Evolutionary conservation across 2,113 vertebrate species (phyloP).

Genomic region (Zapornia atra): DNA sequence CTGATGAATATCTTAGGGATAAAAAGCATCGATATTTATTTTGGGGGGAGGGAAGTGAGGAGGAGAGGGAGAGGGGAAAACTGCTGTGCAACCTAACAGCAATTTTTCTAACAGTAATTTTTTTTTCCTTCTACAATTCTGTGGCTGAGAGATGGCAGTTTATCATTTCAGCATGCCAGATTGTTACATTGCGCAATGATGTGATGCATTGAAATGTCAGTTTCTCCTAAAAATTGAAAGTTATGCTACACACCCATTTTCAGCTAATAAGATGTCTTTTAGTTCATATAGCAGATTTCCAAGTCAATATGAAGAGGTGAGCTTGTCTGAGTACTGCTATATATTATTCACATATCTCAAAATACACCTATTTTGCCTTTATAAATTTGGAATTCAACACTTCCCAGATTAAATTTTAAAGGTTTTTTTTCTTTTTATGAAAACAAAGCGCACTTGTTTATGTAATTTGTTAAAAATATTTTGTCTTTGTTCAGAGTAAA

Average conservation of each 20-base stretch:
- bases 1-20: neutral
- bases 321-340: neutral
- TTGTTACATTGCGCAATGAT: neutral
- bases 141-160: neutral
- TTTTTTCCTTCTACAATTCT: neutral
- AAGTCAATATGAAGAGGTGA: neutral
- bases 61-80: neutral
- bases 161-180: neutral
- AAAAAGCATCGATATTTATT: neutral
- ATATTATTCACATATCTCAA: neutral
- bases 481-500: neutral
- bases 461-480: neutral
- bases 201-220: neutral
- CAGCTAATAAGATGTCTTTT: neutral
- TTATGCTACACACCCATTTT: neutral
- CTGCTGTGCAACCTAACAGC: neutral
- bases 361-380: neutral
- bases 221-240: neutral
- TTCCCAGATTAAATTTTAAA: neutral
- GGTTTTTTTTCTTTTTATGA: neutral
- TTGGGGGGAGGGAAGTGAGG: accelerated
- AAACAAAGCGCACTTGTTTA: neutral
- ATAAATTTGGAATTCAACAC: neutral
- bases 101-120: neutral
- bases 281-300: neutral